These are phyloP conservation scores for Glaucomys volans DNA, from an alignment of 2,113 vertebrate species.

Conservation along the genomic window DNA sequence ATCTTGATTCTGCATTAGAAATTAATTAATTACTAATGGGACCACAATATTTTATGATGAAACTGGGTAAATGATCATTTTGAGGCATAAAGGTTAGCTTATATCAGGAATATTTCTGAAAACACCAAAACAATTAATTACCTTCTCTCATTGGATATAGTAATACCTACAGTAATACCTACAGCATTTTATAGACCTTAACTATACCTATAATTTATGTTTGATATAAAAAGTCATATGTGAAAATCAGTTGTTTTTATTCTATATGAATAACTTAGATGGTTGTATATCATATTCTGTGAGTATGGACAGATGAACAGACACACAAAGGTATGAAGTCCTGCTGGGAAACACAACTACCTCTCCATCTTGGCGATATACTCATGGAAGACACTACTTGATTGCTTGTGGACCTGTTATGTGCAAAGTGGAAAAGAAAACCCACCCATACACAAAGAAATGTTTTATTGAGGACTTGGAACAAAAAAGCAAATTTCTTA, in stretches of 20 bases:
- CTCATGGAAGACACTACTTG: not conserved
- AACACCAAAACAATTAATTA: not conserved
- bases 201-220: not conserved
- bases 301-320: not conserved
- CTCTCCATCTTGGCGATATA: not conserved
- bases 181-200: not conserved
- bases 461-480: not conserved
- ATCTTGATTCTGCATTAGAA: not conserved
- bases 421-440: not conserved
- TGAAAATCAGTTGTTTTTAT: not conserved
- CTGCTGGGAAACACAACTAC: not conserved
- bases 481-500: not conserved
- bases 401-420: not conserved
- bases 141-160: not conserved
- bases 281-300: not conserved
- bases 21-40: not conserved
- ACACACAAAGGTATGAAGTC: accelerated
- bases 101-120: not conserved
- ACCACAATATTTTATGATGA: not conserved
- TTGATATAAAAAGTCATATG: not conserved
- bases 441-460: not conserved
- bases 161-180: not conserved
- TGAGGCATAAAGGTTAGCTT: not conserved
- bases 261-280: not conserved
- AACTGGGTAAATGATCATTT: not conserved